These are phyloP conservation scores for Nasonia vitripennis DNA, from an alignment of 1,140 invertebrate genomes.

Conservation along the genomic window DNA sequence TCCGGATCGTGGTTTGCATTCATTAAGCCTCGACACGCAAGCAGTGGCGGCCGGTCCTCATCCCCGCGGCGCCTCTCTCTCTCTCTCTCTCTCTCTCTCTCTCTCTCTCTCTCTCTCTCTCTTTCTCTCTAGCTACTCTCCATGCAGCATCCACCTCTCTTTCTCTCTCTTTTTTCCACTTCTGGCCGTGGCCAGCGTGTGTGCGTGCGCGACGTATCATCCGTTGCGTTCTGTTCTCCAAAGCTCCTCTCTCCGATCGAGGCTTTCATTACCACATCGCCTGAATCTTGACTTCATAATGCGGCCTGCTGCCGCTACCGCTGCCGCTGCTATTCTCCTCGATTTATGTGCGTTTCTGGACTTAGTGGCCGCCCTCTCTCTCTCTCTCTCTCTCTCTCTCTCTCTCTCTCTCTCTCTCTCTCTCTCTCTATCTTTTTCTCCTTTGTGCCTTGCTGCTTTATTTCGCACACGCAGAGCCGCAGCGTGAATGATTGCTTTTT, in stretches of 20 bases:
- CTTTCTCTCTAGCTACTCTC: not conserved
- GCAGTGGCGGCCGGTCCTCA: conserved; percentile 63
- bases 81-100: not conserved
- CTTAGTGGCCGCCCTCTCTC: conserved; percentile 10
- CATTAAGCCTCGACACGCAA: conserved; percentile 79
- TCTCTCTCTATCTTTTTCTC: conserved; percentile 26
- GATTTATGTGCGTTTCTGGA: conserved; percentile 49
- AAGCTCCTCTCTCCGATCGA: conserved; percentile 35
- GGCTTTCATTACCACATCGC: conserved; percentile 48
- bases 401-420: not conserved
- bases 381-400: not conserved
- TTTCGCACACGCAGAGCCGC: not conserved
- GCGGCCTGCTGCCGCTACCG: not conserved
- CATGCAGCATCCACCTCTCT: not conserved
- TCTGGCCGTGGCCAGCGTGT: not conserved
- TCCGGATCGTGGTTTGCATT: conserved; percentile 79
- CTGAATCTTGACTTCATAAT: conserved; percentile 51
- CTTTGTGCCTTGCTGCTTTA: conserved; percentile 32
- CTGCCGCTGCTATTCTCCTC: conserved; percentile 7
- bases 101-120: conserved; percentile 12
- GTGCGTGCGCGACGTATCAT: conserved; percentile 23
- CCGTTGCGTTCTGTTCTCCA: conserved; percentile 28
- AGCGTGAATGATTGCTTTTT: conserved; percentile 53
- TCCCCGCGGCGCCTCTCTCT: conserved; percentile 37
- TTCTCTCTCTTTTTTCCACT: not conserved